phyloP scores from a whole-genome alignment of 2,888 invertebrate species.

The Coenonympha glycerion region DNA sequence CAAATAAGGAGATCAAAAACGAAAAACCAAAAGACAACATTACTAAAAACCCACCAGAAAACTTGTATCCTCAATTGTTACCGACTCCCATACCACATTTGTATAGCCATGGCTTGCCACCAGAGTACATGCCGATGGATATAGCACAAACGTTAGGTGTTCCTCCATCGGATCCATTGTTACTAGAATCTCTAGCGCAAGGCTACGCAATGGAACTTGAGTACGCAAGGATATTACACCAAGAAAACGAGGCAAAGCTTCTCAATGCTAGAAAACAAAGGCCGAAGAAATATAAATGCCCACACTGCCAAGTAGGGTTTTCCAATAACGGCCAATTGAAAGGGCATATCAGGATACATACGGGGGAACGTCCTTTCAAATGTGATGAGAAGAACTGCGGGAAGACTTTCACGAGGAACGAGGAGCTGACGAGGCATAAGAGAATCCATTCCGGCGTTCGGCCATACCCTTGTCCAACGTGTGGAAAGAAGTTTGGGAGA shows the following conservation, averaged over 20 bases:
- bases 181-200: slow-evolving; percentile 70
- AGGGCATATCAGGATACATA: slow-evolving; percentile 93
- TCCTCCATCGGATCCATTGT: slow-evolving; percentile 62
- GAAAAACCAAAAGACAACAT: slow-evolving; percentile 23
- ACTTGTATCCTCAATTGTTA: slow-evolving; percentile 16
- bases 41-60: slow-evolving; percentile 26
- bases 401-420: slow-evolving; percentile 93
- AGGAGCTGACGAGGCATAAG: slow-evolving; percentile 93
- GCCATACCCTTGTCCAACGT: slow-evolving; percentile 89
- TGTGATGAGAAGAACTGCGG: slow-evolving; percentile 90
- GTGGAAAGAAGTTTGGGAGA: slow-evolving; percentile 94
- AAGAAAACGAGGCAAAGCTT: slow-evolving; percentile 82
- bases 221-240: slow-evolving; percentile 81
- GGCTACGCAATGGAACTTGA: slow-evolving; percentile 80
- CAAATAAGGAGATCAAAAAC: slow-evolving; percentile 33
- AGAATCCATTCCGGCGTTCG: slow-evolving; percentile 91
- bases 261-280: slow-evolving; percentile 83
- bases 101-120: slow-evolving; percentile 44
- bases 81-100: slow-evolving; percentile 26
- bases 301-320: slow-evolving; percentile 91
- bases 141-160: slow-evolving; percentile 68
- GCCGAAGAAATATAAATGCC: slow-evolving; percentile 94
- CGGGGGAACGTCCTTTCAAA: slow-evolving; percentile 91
- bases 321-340: slow-evolving; percentile 95
- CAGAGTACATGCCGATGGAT: slow-evolving; percentile 62